phyloP scores from a whole-genome alignment of 2,113 vertebrate genomes.

The Neotoma lepida region DNA sequence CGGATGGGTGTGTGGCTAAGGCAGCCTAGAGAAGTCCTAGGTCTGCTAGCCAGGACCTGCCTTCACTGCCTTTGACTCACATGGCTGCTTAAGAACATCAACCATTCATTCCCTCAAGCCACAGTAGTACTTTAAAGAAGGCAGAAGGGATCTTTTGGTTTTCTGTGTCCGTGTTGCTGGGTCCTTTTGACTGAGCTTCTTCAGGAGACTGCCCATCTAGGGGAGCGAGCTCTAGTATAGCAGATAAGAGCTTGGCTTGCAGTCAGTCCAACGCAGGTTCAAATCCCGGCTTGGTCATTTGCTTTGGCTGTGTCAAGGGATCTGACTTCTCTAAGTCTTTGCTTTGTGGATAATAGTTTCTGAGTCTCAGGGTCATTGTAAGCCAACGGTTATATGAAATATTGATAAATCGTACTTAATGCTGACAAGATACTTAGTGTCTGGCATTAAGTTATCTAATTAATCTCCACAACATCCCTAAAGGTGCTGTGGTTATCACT shows the following conservation, averaged over 20 bases:
- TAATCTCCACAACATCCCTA: background rate
- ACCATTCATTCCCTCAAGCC: background rate
- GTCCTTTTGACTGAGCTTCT: conserved; percentile 6
- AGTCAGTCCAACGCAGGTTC: background rate
- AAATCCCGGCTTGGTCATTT: background rate
- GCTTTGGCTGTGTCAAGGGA: background rate
- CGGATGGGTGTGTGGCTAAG: background rate
- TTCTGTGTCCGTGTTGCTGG: background rate
- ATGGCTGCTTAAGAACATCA: background rate
- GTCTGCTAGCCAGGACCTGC: background rate
- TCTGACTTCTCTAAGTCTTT: background rate
- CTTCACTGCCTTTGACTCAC: background rate
- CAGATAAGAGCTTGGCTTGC: background rate
- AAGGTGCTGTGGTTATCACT: background rate
- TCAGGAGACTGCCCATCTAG: background rate
- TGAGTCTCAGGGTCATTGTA: background rate
- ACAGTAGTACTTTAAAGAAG: background rate
- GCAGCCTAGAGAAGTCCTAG: background rate
- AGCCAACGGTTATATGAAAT: background rate
- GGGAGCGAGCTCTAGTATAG: background rate
- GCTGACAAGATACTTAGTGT: background rate
- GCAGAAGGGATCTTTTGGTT: background rate
- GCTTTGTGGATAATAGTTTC: background rate
- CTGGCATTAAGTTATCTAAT: background rate
- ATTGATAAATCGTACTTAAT: background rate